A percentile compares a stretch with the other conserved stretches of the same genome.
Evolutionary conservation across 2,113 vertebrate species (phyloP).

Genomic region (Ptilorrhoa leucosticta): DNA sequence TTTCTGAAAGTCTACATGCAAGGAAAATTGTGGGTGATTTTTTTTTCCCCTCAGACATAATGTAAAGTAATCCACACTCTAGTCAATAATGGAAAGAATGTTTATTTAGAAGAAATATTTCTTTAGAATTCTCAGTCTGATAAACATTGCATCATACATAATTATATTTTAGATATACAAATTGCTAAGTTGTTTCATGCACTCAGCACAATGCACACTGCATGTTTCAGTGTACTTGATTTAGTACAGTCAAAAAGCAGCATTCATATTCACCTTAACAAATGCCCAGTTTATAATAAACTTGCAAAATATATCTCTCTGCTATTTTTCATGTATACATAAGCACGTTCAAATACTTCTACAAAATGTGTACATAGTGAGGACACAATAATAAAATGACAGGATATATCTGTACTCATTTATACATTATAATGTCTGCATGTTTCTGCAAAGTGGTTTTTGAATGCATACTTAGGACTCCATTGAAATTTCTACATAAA

Average conservation of each 20-base stretch:
- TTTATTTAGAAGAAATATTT: not conserved
- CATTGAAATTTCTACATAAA: not conserved
- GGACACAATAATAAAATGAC: constrained; percentile 15
- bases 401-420: constrained; percentile 31
- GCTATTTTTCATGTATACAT: not conserved
- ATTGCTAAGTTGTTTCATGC: not conserved
- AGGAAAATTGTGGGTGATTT: not conserved
- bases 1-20: constrained; percentile 22
- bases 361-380: not conserved
- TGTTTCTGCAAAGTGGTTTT: constrained; percentile 26
- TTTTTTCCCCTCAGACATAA: not conserved
- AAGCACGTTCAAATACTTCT: not conserved
- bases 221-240: not conserved
- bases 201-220: not conserved
- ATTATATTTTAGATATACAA: not conserved
- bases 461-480: not conserved
- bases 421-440: not conserved
- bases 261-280: constrained; percentile 11
- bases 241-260: not conserved
- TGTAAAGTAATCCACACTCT: not conserved
- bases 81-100: not conserved
- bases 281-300: not conserved
- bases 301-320: not conserved
- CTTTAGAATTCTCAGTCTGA: not conserved
- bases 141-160: not conserved